These are phyloP conservation scores for Pangasius krempfi DNA, from an alignment of 2,797 vertebrate species.

Conservation along the genomic window DNA sequence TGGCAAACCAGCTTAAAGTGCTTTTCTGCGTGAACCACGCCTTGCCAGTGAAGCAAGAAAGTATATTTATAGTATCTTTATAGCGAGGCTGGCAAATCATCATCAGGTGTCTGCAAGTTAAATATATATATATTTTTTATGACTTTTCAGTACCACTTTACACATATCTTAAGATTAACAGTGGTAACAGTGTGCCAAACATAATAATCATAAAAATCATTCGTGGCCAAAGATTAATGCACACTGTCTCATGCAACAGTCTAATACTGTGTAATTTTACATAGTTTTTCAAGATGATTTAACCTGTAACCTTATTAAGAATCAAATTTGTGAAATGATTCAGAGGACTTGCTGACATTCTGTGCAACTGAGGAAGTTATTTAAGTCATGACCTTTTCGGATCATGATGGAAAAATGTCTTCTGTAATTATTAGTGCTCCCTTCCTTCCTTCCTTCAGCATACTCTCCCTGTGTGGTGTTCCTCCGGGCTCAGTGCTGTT, in stretches of 20 bases:
- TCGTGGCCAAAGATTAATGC: background rate
- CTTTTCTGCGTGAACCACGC: background rate
- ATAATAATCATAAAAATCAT: background rate
- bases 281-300: background rate
- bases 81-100: background rate
- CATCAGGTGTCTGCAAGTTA: background rate
- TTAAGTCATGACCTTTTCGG: background rate
- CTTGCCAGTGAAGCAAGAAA: background rate
- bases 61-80: no score
- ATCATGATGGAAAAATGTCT: background rate
- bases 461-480: background rate
- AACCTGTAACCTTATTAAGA: no score
- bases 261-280: background rate
- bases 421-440: background rate
- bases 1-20: conserved; percentile 35
- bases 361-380: background rate
- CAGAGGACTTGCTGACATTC: background rate
- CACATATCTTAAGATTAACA: background rate
- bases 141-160: background rate
- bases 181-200: background rate
- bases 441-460: background rate
- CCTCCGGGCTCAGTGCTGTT: background rate
- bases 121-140: no score
- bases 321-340: background rate
- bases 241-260: no score